Base-by-base conservation (phyloP, 2,113 vertebrate genomes). In the Prochilodus magdalenae region DNA sequence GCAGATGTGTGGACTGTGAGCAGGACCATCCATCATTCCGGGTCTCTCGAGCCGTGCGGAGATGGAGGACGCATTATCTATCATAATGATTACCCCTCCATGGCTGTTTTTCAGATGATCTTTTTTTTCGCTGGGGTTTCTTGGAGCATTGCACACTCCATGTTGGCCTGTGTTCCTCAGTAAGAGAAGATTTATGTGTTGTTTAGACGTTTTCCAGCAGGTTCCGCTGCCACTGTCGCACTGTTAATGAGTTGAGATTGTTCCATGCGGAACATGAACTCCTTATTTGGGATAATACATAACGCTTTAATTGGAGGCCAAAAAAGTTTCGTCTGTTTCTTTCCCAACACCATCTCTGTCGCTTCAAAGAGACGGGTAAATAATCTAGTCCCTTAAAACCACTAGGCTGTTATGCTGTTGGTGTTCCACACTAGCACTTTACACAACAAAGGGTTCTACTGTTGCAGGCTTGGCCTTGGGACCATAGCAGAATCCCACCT, bases 51-150 rank as follows among this genome's bases (percentile, higher is more conserved):
- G 29, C 27, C 65, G 16, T 11, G 18, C 7, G 6, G 65, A 18
- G 29, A 20, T n/a, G 33, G n/a, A 40, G 30, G 66, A 26, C 16
- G 22, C 33, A 40, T 69, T 69, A 69, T 69, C 66, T 69, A 40
- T 69, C 66, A 69, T 69, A 69, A 69, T 69, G 30, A 69, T 40
- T n/a, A 69, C n/a, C 66, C 18, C 33, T 69, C 33, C 66, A 40
- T 15, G n/a, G 57, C 57, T 26, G 26, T 40, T 40, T 40, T 40
- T 69, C 66, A 44, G 66, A 40, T 30, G 20, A 12, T 3, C 1
- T 40, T 40, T n/a, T 69, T 20, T 67, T n/a, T 57, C 55, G 66
- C 10, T 10, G 20, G 1, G n/a, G 66, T 69, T 69, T 40, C 66
- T 40, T 26, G 36, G 33, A 22, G 33, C 66, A n/a, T 40, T 65